Evolutionary conservation across 2,113 vertebrate genomes (phyloP).

Genomic region (Athene cunicularia): DNA sequence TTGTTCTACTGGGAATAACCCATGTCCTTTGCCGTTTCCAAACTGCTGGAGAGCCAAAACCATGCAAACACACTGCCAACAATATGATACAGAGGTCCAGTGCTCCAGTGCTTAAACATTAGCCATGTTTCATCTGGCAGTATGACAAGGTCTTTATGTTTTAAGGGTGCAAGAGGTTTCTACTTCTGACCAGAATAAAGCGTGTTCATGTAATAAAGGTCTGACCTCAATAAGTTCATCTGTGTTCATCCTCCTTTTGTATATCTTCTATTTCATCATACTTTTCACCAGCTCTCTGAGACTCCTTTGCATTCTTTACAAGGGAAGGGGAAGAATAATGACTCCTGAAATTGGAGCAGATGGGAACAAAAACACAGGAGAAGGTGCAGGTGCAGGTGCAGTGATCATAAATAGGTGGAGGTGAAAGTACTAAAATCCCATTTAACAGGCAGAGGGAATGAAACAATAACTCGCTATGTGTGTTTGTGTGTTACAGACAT

Average conservation of each 20-base stretch:
- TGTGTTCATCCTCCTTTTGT: neutral
- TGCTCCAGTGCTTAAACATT: neutral
- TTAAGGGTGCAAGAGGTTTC: neutral
- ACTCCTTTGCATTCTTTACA: neutral
- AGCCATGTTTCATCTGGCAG: neutral
- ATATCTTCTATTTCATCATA: neutral
- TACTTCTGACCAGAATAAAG: neutral
- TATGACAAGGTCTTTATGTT: neutral
- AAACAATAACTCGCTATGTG: neutral
- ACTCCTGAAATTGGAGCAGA: neutral
- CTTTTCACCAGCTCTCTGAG: neutral
- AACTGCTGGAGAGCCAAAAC: neutral
- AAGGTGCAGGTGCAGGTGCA: neutral
- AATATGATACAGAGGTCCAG: neutral
- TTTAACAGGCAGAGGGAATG: neutral
- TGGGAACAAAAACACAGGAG: neutral
- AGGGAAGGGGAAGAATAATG: neutral
- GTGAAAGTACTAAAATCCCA: neutral
- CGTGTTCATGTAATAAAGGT: neutral
- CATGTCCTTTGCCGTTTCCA: neutral
- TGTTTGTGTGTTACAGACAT: neutral
- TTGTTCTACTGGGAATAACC: neutral
- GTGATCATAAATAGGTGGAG: neutral
- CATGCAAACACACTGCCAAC: neutral
- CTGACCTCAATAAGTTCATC: neutral